These are phyloP conservation scores for Antigone vipio DNA, from an alignment of 2,113 vertebrate species.

Conservation along the genomic window DNA sequence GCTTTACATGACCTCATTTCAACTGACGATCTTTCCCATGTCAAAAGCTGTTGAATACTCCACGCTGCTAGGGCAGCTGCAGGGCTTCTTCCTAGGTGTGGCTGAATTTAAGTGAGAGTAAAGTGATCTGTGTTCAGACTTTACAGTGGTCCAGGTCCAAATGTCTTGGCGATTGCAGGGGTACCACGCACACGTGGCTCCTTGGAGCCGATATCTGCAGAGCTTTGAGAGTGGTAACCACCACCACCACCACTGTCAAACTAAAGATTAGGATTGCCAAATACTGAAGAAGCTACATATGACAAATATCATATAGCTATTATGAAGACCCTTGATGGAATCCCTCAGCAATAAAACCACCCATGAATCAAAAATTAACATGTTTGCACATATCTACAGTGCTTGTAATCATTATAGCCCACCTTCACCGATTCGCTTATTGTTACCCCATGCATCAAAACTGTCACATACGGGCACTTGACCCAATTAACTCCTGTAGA, in stretches of 20 bases:
- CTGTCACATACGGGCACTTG: neutral
- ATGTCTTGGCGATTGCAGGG: neutral
- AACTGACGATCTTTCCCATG: neutral
- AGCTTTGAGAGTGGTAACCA: neutral
- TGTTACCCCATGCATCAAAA: neutral
- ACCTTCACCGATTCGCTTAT: neutral
- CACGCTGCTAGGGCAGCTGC: neutral
- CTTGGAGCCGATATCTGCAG: fast-evolving
- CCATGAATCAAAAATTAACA: neutral
- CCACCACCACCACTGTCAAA: neutral
- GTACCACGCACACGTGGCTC: fast-evolving
- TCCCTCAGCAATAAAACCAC: neutral
- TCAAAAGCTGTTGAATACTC: neutral
- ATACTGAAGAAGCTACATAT: neutral
- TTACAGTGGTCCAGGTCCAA: neutral
- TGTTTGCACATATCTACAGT: neutral
- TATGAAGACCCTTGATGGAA: neutral
- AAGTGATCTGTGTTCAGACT: neutral
- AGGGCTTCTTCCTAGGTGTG: neutral
- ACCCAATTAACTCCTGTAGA: neutral
- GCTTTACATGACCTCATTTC: neutral
- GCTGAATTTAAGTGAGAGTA: neutral
- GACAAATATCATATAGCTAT: neutral
- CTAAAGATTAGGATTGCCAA: neutral
- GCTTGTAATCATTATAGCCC: neutral